phyloP scores from a whole-genome alignment of 2,888 invertebrate genomes.

The Scaptomyza polygonia region DNA sequence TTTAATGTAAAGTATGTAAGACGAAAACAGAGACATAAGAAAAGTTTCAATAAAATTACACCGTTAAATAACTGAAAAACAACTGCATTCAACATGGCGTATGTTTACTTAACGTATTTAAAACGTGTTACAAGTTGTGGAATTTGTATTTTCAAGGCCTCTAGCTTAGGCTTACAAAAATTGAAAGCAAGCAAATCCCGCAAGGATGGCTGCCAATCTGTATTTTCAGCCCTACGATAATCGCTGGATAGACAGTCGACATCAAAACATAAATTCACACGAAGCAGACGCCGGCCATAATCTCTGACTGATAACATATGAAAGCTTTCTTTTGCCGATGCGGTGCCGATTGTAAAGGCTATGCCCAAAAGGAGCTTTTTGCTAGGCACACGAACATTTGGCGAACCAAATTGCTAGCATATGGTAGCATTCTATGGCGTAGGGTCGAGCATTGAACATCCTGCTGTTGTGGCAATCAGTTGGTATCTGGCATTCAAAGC shows the following conservation, averaged over 20 bases:
- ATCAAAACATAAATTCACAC: conserved; percentile 44
- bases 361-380: conserved; percentile 54
- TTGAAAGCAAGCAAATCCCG: conserved; percentile 1
- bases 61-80: conserved; percentile 13
- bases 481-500: conserved; percentile 24
- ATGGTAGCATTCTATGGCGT: conserved; percentile 65
- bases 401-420: conserved; percentile 61
- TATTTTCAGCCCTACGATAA: conserved; percentile 25
- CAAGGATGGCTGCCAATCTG: conserved; percentile 31
- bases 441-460: conserved; percentile 69
- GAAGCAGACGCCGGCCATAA: conserved; percentile 25
- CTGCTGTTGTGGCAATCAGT: conserved; percentile 74
- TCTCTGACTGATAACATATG: conserved; percentile 61
- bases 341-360: conserved; percentile 23
- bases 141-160: neutral
- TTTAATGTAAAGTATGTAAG: conserved; percentile 37
- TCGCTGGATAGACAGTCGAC: conserved; percentile 29
- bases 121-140: conserved; percentile 14
- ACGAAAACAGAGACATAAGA: neutral
- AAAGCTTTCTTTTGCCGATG: conserved; percentile 48
- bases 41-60: conserved; percentile 41
- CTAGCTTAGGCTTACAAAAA: conserved; percentile 19
- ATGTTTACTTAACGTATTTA: neutral
- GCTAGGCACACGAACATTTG: conserved; percentile 25
- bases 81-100: conserved; percentile 11